phyloP scores from a whole-genome alignment of 2,888 invertebrate species.

The Onthophagus sagittarius region DNA sequence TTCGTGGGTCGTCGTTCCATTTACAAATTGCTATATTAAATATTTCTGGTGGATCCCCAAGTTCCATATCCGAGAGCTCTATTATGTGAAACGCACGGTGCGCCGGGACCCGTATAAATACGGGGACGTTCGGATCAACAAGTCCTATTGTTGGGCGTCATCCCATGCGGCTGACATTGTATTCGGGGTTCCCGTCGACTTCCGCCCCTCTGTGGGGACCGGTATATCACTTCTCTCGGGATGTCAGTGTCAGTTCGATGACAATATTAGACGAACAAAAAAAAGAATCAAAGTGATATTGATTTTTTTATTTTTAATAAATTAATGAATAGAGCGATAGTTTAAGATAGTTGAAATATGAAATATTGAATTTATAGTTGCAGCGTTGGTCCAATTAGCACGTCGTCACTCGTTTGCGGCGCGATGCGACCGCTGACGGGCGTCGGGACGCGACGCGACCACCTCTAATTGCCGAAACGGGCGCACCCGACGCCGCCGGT shows the following conservation, averaged over 20 bases:
- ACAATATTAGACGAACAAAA: background rate
- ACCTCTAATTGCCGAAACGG: background rate
- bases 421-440: background rate
- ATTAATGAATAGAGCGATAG: too few species aligned
- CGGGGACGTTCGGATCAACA: slow-evolving; percentile 44
- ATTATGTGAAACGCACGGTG: background rate
- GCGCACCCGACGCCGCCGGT: background rate
- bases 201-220: background rate
- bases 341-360: too few species aligned
- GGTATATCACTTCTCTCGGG: background rate
- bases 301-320: background rate
- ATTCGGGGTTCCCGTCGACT: slow-evolving; percentile 28
- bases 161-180: slow-evolving; percentile 43
- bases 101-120: background rate
- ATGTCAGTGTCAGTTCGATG: slow-evolving; percentile 1
- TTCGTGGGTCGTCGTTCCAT: slow-evolving; percentile 29
- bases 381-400: background rate
- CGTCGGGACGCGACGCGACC: background rate
- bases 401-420: background rate
- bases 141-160: slow-evolving; percentile 44
- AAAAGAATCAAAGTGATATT: background rate
- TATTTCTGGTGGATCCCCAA: slow-evolving; percentile 40
- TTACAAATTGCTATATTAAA: slow-evolving; percentile 45
- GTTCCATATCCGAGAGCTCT: background rate
- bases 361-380: background rate